These are phyloP conservation scores for Pollicipes pollicipes DNA, from an alignment of 1,140 invertebrate genomes.

Conservation along the genomic window DNA sequence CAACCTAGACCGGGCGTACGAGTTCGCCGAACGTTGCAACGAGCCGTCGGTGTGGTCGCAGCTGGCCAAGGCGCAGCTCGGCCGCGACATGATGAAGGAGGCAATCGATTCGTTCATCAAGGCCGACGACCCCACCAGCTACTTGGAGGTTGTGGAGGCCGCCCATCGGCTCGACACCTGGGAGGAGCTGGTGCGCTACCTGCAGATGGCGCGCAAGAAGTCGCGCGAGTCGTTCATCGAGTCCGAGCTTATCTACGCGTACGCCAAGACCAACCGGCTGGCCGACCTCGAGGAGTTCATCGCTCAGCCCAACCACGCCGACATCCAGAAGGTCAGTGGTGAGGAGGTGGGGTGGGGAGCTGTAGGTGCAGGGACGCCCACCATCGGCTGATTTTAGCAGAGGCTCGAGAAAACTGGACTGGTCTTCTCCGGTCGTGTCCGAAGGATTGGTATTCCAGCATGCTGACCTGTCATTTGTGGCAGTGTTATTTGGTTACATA, in stretches of 20 bases:
- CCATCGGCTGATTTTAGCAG: no score
- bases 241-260: conserved; percentile 95
- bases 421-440: no score
- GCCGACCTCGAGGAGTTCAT: conserved; percentile 98
- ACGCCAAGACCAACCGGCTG: conserved; percentile 88
- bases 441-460: no score
- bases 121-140: conserved; percentile 93
- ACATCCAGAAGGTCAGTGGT: conserved; percentile 84
- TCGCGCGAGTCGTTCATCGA: conserved; percentile 96
- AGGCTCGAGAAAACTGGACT: no score
- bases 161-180: conserved; percentile 68
- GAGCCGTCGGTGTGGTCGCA: conserved; percentile 97
- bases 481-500: no score
- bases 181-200: conserved; percentile 94
- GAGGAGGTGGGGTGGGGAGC: no score
- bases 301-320: conserved; percentile 95
- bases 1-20: conserved; percentile 93
- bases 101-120: conserved; percentile 99
- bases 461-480: no score
- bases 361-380: no score
- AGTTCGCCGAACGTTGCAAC: conserved; percentile 98
- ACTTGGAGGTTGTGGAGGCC: conserved; percentile 92
- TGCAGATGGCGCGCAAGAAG: conserved; percentile 98
- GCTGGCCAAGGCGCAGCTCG: conserved; percentile 84
- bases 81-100: conserved; percentile 89